Evolutionary conservation across 2,888 invertebrate species (phyloP).

Genomic region (Meiosimyza decipiens): DNA sequence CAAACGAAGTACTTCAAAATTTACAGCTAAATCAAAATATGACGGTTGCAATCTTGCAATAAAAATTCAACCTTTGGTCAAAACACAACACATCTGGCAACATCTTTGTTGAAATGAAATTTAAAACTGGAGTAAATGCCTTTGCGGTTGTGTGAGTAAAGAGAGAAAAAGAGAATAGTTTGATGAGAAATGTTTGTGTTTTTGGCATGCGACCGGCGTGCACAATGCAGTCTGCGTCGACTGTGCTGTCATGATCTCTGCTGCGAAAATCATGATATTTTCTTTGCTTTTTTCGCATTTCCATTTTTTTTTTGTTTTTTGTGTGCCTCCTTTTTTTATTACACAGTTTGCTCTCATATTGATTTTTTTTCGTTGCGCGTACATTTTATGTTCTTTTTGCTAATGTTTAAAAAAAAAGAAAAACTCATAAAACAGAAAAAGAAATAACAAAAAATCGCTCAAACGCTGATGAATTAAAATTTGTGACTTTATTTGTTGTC

Average conservation of each 20-base stretch:
- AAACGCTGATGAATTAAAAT: constrained; percentile 28
- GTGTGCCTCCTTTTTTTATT: constrained; percentile 5
- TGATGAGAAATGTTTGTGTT: background rate
- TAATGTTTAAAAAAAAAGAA: constrained; percentile 23
- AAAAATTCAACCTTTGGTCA: too few species aligned
- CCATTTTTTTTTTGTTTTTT: background rate
- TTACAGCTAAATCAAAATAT: too few species aligned
- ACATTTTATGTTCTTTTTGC: constrained; percentile 23
- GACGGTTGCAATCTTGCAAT: too few species aligned
- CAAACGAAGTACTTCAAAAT: too few species aligned
- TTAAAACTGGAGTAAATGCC: too few species aligned
- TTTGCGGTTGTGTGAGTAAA: too few species aligned
- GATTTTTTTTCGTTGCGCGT: constrained; percentile 16
- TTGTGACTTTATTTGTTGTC: constrained; percentile 23
- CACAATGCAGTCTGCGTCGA: constrained; percentile 13
- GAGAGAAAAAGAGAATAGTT: too few species aligned
- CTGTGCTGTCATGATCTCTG: constrained; percentile 6
- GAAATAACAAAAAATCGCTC: constrained; percentile 2
- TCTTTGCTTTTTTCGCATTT: constrained; percentile 36
- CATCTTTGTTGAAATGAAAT: too few species aligned
- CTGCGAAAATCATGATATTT: constrained; percentile 37
- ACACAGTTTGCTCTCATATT: constrained; percentile 27
- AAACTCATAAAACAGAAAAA: background rate
- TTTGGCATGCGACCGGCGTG: constrained; percentile 37
- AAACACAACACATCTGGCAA: too few species aligned